Percentiles rank a stretch among this genome's conserved stretches.
These are phyloP conservation scores for Paramacrobiotus metropolitanus DNA, from an alignment of 1,140 invertebrate species.

Conservation along the genomic window DNA sequence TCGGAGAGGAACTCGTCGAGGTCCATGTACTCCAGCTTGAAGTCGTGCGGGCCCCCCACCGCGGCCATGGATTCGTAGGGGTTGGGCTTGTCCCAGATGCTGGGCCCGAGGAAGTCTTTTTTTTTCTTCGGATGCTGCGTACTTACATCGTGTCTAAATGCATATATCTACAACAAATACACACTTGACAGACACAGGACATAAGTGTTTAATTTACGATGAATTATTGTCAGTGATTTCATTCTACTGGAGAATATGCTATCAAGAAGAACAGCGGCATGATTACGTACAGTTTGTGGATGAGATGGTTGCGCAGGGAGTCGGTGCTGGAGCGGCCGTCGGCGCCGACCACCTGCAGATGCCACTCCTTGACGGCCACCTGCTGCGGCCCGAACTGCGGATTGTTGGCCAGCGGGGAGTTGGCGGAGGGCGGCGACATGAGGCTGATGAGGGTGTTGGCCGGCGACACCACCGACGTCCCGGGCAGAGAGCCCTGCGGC, in stretches of 20 bases:
- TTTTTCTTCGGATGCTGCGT: too few relatives aligned
- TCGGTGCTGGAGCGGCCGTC: constrained; percentile 79
- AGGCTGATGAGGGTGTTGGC: constrained; percentile 13
- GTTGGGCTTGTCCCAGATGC: constrained; percentile 73
- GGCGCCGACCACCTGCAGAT: too few relatives aligned
- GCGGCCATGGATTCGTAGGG: constrained; percentile 41
- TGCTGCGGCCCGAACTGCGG: constrained; percentile 44
- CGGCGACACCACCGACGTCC: constrained; percentile 18
- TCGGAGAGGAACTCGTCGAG: constrained; percentile 83
- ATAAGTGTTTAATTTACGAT: constrained; percentile 7
- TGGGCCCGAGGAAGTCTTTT: constrained; percentile 76
- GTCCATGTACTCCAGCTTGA: constrained; percentile 85
- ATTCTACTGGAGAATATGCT: too few relatives aligned
- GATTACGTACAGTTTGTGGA: constrained; percentile 85
- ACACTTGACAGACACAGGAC: neutral
- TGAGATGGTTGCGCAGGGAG: constrained; percentile 90
- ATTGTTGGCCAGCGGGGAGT: constrained; percentile 25
- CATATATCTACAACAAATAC: constrained; percentile 9
- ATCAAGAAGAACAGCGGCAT: too few relatives aligned
- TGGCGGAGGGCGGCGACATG: constrained; percentile 12
- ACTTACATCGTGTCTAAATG: too few relatives aligned
- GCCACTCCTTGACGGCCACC: constrained; percentile 86
- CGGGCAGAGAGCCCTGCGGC: constrained; percentile 19
- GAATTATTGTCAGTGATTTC: too few relatives aligned
- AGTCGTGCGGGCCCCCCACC: constrained; percentile 29